These are phyloP conservation scores for Astyanax mexicanus DNA, from an alignment of 2,797 vertebrate species.

Conservation along the genomic window DNA sequence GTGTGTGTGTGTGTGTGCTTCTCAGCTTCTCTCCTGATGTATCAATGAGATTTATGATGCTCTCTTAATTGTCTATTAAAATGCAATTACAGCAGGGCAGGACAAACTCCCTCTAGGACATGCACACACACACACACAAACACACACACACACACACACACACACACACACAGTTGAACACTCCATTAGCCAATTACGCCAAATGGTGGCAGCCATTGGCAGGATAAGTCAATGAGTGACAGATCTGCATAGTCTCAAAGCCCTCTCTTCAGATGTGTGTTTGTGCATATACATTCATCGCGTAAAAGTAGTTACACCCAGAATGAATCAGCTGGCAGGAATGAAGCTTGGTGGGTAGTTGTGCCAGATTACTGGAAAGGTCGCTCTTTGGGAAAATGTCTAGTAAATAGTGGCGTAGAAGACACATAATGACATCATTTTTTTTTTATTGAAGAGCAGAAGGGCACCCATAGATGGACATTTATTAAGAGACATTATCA, in stretches of 20 bases:
- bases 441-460: too few species aligned
- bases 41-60: constrained; percentile 79
- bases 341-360: too few species aligned
- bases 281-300: not conserved
- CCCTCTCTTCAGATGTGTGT: not conserved
- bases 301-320: too few species aligned
- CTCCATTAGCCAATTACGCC: constrained; percentile 45
- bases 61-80: constrained; percentile 85
- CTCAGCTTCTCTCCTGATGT: constrained; percentile 60
- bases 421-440: too few species aligned
- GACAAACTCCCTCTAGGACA: constrained; percentile 63
- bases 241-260: constrained; percentile 1
- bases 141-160: constrained; percentile 12
- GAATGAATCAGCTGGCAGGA: too few species aligned
- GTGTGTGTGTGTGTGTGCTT: not conserved
- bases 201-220: constrained; percentile 24
- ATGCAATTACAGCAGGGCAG: constrained; percentile 79
- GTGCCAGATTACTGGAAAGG: too few species aligned
- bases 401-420: too few species aligned
- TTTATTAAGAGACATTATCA: too few species aligned
- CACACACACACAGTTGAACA: constrained; percentile 29
- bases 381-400: too few species aligned
- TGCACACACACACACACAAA: not conserved
- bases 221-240: constrained; percentile 20
- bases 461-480: too few species aligned